Evolutionary conservation across 2,113 vertebrate species (phyloP), one percentile per base, ranked within the genome.

Genomic region (Muntiacus muntjak): DNA sequence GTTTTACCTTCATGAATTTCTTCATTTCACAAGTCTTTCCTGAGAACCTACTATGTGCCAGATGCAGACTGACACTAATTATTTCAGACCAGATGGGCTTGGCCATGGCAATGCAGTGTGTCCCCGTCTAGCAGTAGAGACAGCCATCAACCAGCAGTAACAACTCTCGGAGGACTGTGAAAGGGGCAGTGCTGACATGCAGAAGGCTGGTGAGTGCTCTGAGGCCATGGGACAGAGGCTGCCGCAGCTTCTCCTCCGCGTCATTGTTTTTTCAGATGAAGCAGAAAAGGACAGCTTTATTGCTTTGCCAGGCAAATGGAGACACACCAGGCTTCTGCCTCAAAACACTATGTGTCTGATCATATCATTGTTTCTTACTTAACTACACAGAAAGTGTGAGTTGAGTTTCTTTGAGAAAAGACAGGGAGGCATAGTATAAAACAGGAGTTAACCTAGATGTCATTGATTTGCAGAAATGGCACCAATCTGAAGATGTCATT

Each of bases 181-280:
- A 36, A 33, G 25, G 13, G 25, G n/a, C 0, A 0, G 5, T 2
- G 23, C 47, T 21, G 23, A 52, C 16, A 15, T 1, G 6, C 25
- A 15, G 26, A 58, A 14, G 36, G 54, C 67, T 16, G 60, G n/a
- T 14, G 50, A n/a, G 40, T 36, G 23, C 43, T 58, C 79, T 26
- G 81, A 91, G 85, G 43, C 33, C 5, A 5, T 19, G 64, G n/a
- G 16, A 60, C 26, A 36, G 33, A 45, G 50, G n/a, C 43, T 5
- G 1, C 9, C n/a, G 28, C 19, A 26, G 3, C 1, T 4, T 45
- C 21, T 7, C 43, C 21, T 55, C 13, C 16, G 4, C 1, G 14
- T 14, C 6, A 5, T 11, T 21, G 19, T 11, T 25, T n/a, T 26
- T n/a, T 67, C 54, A 25, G 57, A 47, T 0, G 3, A 26, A 26